phyloP scores from a whole-genome alignment of 2,888 invertebrate species.

The Drosophila greeni region DNA sequence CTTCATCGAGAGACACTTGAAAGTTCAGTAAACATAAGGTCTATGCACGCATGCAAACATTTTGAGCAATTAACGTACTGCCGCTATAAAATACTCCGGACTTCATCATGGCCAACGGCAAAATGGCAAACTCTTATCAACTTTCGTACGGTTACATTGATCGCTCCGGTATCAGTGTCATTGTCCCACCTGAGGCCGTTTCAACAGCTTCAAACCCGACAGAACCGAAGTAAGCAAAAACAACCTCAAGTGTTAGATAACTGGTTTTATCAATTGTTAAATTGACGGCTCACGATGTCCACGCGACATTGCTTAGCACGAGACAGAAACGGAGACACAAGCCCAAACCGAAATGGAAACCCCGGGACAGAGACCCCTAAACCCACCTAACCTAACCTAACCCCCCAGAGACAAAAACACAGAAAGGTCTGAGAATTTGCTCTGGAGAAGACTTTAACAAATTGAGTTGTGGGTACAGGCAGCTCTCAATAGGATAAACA shows the following conservation, averaged over 20 bases:
- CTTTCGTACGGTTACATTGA: conserved; percentile 31
- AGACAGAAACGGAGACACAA: conserved; percentile 4
- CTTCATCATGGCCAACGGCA: conserved; percentile 17
- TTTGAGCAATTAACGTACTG: conserved; percentile 29
- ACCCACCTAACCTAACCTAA: conserved; percentile 3
- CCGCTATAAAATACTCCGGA: conserved; percentile 34
- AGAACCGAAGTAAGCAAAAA: conserved; percentile 21
- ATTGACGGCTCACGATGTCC: conserved; percentile 55
- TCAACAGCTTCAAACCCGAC: conserved; percentile 48
- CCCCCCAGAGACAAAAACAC: neutral
- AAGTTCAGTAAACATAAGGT: neutral
- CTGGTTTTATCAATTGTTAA: conserved; percentile 39
- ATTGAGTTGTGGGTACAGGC: conserved; percentile 9
- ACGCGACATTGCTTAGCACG: conserved; percentile 47
- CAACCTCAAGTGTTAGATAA: conserved; percentile 32
- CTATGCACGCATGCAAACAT: conserved; percentile 25
- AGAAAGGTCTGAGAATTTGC: neutral
- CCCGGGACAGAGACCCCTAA: conserved; percentile 10
- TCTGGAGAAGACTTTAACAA: neutral
- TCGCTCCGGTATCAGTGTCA: conserved; percentile 31
- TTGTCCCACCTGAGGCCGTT: conserved; percentile 14
- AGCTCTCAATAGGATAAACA: neutral
- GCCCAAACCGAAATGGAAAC: neutral
- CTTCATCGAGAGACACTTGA: neutral
- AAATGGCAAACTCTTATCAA: conserved; percentile 39